Evolutionary conservation across 1,140 invertebrate genomes (phyloP).

Genomic region (Neomicropteryx cornuta): DNA sequence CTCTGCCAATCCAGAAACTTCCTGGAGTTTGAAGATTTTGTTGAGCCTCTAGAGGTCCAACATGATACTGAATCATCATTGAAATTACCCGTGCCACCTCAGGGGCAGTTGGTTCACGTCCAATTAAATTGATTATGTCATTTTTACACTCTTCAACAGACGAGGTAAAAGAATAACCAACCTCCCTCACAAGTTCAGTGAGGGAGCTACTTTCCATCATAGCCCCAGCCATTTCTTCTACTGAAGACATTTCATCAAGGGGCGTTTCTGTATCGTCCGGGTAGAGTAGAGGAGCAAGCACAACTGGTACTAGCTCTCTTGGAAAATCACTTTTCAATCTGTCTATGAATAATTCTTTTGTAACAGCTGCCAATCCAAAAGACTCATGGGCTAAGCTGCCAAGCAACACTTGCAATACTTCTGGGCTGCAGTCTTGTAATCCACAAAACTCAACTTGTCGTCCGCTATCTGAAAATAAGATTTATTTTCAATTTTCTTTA

Average conservation of each 20-base stretch:
- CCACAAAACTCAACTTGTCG: slow-evolving; percentile 61
- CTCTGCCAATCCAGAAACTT: slow-evolving; percentile 43
- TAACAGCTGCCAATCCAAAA: slow-evolving; percentile 52
- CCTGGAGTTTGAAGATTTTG: slow-evolving; percentile 52
- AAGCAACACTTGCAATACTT: slow-evolving; percentile 76
- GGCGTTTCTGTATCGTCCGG: slow-evolving; percentile 62
- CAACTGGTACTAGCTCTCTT: slow-evolving; percentile 73
- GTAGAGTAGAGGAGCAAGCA: slow-evolving; percentile 79
- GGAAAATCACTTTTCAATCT: slow-evolving; percentile 79
- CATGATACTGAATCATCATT: slow-evolving; percentile 77
- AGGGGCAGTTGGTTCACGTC: slow-evolving; percentile 62
- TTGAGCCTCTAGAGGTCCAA: slow-evolving; percentile 55
- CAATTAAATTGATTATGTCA: slow-evolving; percentile 64
- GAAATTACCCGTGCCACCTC: slow-evolving; percentile 74
- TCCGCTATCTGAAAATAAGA: slow-evolving; percentile 38
- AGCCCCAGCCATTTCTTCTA: slow-evolving; percentile 40
- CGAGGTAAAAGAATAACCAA: slow-evolving; percentile 79
- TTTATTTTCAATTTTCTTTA: not conserved
- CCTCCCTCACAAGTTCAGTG: slow-evolving; percentile 77
- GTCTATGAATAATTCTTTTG: slow-evolving; percentile 69
- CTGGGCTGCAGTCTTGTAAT: slow-evolving; percentile 76
- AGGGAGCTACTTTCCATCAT: slow-evolving; percentile 61
- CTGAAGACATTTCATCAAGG: slow-evolving; percentile 43
- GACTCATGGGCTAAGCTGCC: slow-evolving; percentile 41
- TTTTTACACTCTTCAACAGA: slow-evolving; percentile 83